These are phyloP conservation scores for Diadema setosum DNA, from an alignment of 35 echinoderm and acorn worm species.

Conservation along the genomic window DNA sequence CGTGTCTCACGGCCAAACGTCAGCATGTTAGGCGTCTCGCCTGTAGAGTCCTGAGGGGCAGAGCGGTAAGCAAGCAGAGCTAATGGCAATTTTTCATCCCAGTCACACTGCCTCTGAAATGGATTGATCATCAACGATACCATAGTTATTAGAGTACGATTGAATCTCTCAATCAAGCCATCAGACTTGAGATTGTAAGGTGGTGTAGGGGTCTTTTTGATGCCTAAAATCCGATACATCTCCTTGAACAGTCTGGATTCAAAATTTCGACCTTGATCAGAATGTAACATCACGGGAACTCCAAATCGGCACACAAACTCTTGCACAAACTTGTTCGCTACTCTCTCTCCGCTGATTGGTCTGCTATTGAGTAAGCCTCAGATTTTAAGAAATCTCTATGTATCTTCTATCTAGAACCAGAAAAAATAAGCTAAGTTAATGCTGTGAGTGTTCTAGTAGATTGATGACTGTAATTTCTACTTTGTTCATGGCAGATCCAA, in stretches of 20 bases:
- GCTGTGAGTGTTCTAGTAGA: too few species aligned
- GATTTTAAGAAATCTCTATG: too few species aligned
- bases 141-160: constrained; percentile 12
- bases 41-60: too few species aligned
- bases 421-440: too few species aligned
- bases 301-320: constrained; percentile 45
- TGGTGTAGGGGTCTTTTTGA: constrained; percentile 30
- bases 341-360: constrained; percentile 32
- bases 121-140: constrained; percentile 2
- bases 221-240: constrained; percentile 30
- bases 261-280: constrained; percentile 60
- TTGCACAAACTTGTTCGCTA: constrained; percentile 18
- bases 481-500: too few species aligned
- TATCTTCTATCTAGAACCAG: too few species aligned
- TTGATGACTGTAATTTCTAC: too few species aligned
- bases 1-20: too few species aligned
- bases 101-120: neutral
- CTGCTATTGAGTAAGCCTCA: constrained; percentile 32
- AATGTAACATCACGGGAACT: neutral
- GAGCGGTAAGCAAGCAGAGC: too few species aligned
- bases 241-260: constrained; percentile 51
- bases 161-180: constrained; percentile 56
- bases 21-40: too few species aligned
- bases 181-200: constrained; percentile 28
- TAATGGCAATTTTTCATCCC: neutral